A percentile compares a stretch with the other conserved stretches of the same genome.
Evolutionary conservation across 2,797 vertebrate genomes (phyloP).

Genomic region (Novumbra hubbsi): DNA sequence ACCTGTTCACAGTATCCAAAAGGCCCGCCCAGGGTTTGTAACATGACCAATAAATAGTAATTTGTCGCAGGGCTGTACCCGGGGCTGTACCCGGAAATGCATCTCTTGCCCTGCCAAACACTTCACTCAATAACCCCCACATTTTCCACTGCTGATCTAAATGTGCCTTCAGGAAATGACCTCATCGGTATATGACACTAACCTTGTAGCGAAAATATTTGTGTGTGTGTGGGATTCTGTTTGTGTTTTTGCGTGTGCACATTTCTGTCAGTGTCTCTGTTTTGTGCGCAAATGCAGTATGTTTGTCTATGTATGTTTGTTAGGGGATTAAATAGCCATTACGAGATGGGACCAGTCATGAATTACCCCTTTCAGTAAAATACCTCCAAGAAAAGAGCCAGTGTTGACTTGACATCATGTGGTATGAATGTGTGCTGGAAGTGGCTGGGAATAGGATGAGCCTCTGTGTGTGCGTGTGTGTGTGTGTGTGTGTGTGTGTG

Average conservation of each 20-base stretch:
- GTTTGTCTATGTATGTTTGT: background rate
- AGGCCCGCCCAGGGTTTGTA: too few species aligned
- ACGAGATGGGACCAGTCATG: constrained; percentile 27
- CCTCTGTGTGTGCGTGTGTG: background rate
- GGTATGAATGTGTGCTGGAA: background rate
- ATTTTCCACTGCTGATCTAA: background rate
- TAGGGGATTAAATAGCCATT: constrained; percentile 27
- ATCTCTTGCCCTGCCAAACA: background rate
- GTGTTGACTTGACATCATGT: background rate
- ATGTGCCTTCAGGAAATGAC: constrained; percentile 21
- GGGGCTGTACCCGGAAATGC: background rate
- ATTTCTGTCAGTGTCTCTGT: too few species aligned
- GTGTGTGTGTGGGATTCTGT: too few species aligned
- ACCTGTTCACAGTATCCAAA: too few species aligned
- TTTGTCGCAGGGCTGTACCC: too few species aligned
- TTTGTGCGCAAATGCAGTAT: too few species aligned
- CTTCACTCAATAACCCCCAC: too few species aligned
- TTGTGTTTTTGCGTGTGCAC: background rate
- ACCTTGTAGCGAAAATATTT: background rate
- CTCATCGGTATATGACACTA: constrained; percentile 7
- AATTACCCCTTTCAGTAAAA: background rate
- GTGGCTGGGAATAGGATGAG: background rate
- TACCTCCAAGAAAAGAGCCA: background rate
- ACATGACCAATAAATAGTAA: too few species aligned
- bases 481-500: constrained; percentile 5